Base-by-base conservation (phyloP, 2,888 invertebrate genomes). In the Mermis nigrescens region DNA sequence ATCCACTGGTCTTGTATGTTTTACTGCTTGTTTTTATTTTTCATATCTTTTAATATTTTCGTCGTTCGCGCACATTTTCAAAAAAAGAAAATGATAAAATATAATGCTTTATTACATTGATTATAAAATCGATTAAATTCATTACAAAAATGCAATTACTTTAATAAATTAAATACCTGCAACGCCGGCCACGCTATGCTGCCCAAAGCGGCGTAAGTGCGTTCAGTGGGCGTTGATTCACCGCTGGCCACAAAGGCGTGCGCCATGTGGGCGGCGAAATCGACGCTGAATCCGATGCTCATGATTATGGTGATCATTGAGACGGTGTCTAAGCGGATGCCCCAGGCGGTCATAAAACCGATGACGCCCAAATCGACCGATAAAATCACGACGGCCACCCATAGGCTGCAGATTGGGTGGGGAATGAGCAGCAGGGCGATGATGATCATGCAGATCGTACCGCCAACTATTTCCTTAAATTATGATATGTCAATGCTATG, bases 231-330 rank as follows among this genome's bases (percentile, higher is more conserved):
- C 4, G 7, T 3, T 12, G 3, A 2, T 2, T 56, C 31, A 3
- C 48, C 65, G 1, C 66, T 65, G 19, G 68, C 64, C 26, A 67
- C 68, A 58, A 67, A 68, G 15, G 72, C 71, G 61, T 71, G 71
- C 3, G 70, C 70, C 55, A 71, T 69, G 72, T 90, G 89, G 1
- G 90, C 91, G 0, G 90, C 88, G 73, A 90, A 92, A 71, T 92
- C 91, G 0, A 92, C 90, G 4, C 88, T 88, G 77, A 91, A 92
- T 57, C 91, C 92, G 62, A 92, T 90, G 73, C 91, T 91, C 90
- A 92, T 91, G 66, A 92, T 91, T 59, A 92, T 79, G 72, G 90
- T 89, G 62, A 90, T 89, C 89, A 90, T 90, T 1, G 90, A 90
- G 68, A 92, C 91, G 0, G 70, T 70, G 59, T 70, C 70, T 59